phyloP scores from a whole-genome alignment of 2,113 vertebrate genomes.

The Alosa alosa region DNA sequence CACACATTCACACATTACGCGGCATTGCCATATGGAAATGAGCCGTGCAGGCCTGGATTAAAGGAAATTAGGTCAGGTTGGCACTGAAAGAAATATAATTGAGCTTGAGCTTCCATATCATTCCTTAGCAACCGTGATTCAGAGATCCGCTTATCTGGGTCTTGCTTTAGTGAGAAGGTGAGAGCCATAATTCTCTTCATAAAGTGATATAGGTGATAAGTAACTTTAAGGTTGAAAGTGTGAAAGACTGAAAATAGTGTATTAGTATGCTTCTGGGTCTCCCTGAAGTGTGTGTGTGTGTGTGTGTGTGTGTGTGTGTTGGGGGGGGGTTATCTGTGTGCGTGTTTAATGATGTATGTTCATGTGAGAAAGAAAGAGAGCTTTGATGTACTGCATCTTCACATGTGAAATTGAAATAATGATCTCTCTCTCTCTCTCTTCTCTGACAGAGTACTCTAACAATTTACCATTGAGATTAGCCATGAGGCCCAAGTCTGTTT shows the following conservation, averaged over 20 bases:
- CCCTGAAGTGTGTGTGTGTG: not conserved
- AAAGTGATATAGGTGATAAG: not conserved
- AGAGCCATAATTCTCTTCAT: not conserved
- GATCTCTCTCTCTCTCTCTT: slow-evolving; percentile 8
- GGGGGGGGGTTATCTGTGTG: not conserved
- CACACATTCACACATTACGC: slow-evolving; percentile 9
- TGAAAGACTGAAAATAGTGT: not conserved
- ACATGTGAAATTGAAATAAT: not conserved
- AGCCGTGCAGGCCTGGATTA: slow-evolving; percentile 54
- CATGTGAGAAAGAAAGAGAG: slow-evolving; percentile 22
- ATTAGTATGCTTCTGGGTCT: not conserved
- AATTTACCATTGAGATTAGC: slow-evolving; percentile 46
- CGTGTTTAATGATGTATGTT: slow-evolving; percentile 25
- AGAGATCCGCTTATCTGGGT: slow-evolving; percentile 40
- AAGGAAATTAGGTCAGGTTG: slow-evolving; percentile 62
- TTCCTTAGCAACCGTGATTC: slow-evolving; percentile 54
- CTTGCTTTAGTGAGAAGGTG: not conserved
- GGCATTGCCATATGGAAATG: slow-evolving; percentile 49
- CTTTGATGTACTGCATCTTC: slow-evolving; percentile 6
- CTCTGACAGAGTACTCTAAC: not conserved
- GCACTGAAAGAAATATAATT: slow-evolving; percentile 54
- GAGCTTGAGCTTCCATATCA: slow-evolving; percentile 54
- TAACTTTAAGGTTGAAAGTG: not conserved
- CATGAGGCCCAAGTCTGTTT: slow-evolving; percentile 41
- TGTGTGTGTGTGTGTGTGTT: not conserved